Conservation (phyloP, 1,140 invertebrate genomes). For the Aphaenogaster rudis region DNA sequence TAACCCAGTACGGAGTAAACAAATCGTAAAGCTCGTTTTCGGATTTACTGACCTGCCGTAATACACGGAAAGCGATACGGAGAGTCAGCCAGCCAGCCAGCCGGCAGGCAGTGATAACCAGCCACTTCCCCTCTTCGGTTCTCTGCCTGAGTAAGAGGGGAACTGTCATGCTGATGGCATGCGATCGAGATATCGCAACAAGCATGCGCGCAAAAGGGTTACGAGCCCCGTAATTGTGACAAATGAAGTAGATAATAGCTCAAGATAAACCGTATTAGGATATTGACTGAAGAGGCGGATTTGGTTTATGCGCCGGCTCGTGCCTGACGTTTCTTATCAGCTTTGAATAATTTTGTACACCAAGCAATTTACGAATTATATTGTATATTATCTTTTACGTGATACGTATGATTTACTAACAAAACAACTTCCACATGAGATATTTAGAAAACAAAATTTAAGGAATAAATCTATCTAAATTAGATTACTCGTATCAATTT, state of each 20-base stretch:
- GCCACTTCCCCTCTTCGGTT: conserved; percentile 48
- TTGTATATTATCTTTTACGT: neutral
- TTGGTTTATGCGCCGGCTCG: conserved; percentile 15
- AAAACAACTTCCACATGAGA: neutral
- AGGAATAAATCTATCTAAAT: neutral
- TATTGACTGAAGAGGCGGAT: conserved; percentile 44
- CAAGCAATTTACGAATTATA: conserved; percentile 1
- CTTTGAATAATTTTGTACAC: conserved; percentile 1
- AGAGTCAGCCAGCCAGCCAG: conserved; percentile 69
- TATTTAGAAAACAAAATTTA: neutral
- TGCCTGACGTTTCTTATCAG: neutral
- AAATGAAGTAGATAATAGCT: conserved; percentile 63
- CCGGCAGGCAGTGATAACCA: conserved; percentile 73
- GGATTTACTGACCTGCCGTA: conserved; percentile 86
- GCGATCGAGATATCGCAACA: conserved; percentile 69
- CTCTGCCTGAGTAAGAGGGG: conserved; percentile 40
- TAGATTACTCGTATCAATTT: conserved; percentile 74
- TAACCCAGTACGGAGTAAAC: conserved; percentile 86
- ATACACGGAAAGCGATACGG: conserved; percentile 80
- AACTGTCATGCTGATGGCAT: conserved; percentile 61
- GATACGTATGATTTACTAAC: neutral
- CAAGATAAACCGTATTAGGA: conserved; percentile 52
- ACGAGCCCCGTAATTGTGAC: conserved; percentile 46
- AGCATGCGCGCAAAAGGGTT: conserved; percentile 52
- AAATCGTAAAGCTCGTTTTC: conserved; percentile 87